Percentiles rank a stretch among this genome's conserved stretches.
phyloP scores from a whole-genome alignment of 1,140 invertebrate species.

The Lepidostoma basale region DNA sequence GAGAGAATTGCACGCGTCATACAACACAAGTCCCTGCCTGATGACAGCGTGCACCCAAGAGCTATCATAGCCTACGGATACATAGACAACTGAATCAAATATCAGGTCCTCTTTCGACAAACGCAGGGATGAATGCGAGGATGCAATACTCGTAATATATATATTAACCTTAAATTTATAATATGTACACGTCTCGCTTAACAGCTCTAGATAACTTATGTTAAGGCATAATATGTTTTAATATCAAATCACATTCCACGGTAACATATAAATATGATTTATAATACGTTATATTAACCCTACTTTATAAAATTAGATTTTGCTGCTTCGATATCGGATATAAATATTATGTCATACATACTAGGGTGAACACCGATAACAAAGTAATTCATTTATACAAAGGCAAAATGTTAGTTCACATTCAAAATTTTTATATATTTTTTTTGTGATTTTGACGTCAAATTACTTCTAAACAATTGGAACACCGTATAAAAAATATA shows the following conservation, averaged over 20 bases:
- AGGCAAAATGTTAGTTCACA: conserved; percentile 16
- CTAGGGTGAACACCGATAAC: conserved; percentile 27
- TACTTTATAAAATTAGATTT: conserved; percentile 5
- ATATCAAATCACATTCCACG: conserved; percentile 32
- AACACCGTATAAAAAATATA: conserved; percentile 44
- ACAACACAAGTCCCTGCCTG: no score
- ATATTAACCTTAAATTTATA: not conserved
- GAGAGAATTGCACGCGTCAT: no score
- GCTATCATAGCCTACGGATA: no score
- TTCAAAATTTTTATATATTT: not conserved
- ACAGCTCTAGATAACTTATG: not conserved
- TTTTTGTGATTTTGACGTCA: conserved; percentile 25
- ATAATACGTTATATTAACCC: conserved; percentile 11
- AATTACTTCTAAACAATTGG: conserved; percentile 40
- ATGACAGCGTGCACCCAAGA: no score
- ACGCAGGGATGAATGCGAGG: no score
- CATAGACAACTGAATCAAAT: no score
- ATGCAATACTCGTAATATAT: no score
- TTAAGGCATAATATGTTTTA: conserved; percentile 34
- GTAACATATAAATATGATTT: conserved; percentile 10
- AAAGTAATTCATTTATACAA: conserved; percentile 11
- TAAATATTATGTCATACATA: not conserved
- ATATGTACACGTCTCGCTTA: not conserved
- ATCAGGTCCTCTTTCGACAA: no score
- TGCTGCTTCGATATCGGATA: not conserved